Base-by-base conservation (phyloP, 2,797 vertebrate genomes). In the Phyllotis vaccarum region DNA sequence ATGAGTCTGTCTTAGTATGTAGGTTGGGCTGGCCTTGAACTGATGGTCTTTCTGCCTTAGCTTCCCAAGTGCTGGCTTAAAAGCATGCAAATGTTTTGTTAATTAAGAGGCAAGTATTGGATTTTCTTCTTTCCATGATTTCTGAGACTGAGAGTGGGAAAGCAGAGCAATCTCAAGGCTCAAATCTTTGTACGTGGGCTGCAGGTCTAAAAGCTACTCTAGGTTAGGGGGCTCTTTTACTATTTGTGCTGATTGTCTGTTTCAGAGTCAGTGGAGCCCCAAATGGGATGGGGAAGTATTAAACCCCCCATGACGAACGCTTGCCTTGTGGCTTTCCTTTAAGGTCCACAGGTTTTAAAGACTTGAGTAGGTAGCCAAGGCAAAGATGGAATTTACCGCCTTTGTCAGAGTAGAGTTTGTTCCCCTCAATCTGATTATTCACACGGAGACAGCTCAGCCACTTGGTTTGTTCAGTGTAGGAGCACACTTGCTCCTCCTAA, bases 211-310 rank as follows among this genome's bases (percentile, higher is more conserved):
- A n/a, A 91, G 54, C 74, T 95, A 56, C 58, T 94, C 46, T 91
- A 70, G 86, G 31, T 14, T 66, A 56, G 52, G 31, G 78, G 34
- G 2, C 12, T 86, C 52, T 64, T 64, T 95, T 86, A 76, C 72
- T 90, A 70, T 74, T 75, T 93, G 79, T n/a, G 46, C 40, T 87
- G n/a, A 2, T 80, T 96, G 94, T 96, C 43, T 81, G 27, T 93
- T 90, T 95, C 40, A n/a, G 13, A 89, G 34, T 83, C 82, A 78
- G 31, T 22, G 92, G 34, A 72, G 68, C 58, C 40, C 34, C 87
- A 95, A 95, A 95, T 70, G 91, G 76, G 40, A 87, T 64, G 93
- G n/a, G 37, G 89, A 62, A 91, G 60, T 95, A 91, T 81, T 89
- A 90, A 86, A 95, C 19, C 46, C 12, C 17, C 66, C 86, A 56